A percentile compares a stretch with the other conserved stretches of the same genome.
Evolutionary conservation across 2,113 vertebrate genomes (phyloP).

Genomic region (Hemiprocne comata): DNA sequence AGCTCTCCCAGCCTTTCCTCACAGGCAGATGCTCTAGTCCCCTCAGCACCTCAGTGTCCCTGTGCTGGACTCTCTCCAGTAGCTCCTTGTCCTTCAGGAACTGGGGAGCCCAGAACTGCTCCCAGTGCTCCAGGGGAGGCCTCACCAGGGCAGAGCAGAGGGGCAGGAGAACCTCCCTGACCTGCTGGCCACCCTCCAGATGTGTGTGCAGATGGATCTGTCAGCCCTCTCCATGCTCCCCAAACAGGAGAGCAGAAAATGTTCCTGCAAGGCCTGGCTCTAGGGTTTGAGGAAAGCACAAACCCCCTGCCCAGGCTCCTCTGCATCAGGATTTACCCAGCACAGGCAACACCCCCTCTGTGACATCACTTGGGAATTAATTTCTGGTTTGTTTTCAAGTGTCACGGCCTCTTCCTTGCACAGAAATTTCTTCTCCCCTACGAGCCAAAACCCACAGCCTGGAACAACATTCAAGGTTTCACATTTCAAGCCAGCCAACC

Average conservation of each 20-base stretch:
- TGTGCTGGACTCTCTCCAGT: no score
- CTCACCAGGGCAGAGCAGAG: no score
- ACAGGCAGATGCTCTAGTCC: no score
- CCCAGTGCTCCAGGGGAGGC: no score
- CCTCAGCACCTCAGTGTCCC: no score
- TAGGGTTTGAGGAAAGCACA: accelerated
- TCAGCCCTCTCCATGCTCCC: neutral
- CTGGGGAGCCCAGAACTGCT: no score
- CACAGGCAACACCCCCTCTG: accelerated
- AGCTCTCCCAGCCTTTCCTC: no score
- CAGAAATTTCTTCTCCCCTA: neutral
- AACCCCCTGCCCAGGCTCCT: accelerated
- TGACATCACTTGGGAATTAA: accelerated
- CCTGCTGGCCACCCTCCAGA: no score
- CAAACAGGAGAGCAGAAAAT: neutral
- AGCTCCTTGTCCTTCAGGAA: no score
- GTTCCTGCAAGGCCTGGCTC: neutral
- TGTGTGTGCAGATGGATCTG: neutral
- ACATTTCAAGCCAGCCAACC: neutral
- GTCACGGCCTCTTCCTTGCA: neutral
- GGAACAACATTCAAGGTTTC: neutral
- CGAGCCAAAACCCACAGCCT: constrained; percentile 35
- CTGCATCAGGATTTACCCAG: neutral
- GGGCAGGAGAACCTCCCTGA: no score
- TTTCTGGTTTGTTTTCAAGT: neutral